A percentile compares a stretch with the other conserved stretches of the same genome.
phyloP scores from a whole-genome alignment of 2,888 invertebrate genomes.

The Gastracanthus pulcherrimus region DNA sequence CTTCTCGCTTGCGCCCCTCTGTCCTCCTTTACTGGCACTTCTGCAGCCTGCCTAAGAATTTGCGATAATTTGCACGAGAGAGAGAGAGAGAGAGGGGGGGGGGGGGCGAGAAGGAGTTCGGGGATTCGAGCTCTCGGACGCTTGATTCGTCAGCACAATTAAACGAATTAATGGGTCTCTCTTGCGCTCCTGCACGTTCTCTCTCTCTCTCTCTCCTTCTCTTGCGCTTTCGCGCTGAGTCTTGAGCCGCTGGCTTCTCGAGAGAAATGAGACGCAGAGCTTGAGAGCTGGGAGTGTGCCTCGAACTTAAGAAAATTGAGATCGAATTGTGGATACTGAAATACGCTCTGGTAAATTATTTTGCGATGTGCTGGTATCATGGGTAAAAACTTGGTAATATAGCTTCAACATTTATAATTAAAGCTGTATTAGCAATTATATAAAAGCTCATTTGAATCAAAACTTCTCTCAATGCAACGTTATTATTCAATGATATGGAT shows the following conservation, averaged over 20 bases:
- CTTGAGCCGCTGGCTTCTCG: not conserved
- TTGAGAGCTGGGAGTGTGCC: not conserved
- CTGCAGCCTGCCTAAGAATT: slow-evolving; percentile 64
- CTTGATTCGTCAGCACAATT: slow-evolving; percentile 75
- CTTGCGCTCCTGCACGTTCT: slow-evolving; percentile 45
- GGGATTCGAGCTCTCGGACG: slow-evolving; percentile 66
- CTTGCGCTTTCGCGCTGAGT: not conserved
- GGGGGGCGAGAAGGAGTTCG: slow-evolving; percentile 13
- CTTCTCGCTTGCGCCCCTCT: slow-evolving; percentile 42
- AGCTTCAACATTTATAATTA: no score
- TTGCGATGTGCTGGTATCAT: no score
- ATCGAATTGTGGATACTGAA: slow-evolving; percentile 1
- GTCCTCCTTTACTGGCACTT: slow-evolving; percentile 53
- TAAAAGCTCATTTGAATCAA: no score
- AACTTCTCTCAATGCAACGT: no score
- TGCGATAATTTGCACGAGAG: slow-evolving; percentile 70
- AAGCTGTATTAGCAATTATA: no score
- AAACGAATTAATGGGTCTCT: slow-evolving; percentile 73
- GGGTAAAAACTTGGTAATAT: no score
- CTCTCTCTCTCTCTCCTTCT: not conserved
- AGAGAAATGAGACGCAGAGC: not conserved
- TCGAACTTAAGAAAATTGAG: not conserved
- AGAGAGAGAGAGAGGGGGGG: no score
- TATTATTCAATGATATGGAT: no score
- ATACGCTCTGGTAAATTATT: slow-evolving; percentile 1